These are phyloP conservation scores for Anoura caudifer DNA, from an alignment of 2,113 vertebrate genomes.

Conservation along the genomic window DNA sequence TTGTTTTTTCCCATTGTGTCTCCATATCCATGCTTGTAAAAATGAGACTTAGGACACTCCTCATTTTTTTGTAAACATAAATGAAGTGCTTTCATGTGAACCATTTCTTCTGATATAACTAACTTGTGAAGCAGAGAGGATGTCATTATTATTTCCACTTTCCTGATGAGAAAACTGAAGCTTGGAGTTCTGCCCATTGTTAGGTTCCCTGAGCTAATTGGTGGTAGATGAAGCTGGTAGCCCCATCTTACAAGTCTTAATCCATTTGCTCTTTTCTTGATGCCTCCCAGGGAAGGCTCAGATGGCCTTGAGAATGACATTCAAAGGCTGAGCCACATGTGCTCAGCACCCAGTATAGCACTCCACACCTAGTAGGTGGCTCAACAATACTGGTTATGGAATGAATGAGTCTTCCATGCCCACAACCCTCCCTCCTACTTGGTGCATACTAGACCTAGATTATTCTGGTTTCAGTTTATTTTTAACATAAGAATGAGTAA, in stretches of 20 bases:
- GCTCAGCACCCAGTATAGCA: rapidly evolving
- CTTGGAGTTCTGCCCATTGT: background rate
- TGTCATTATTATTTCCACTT: background rate
- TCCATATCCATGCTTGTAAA: background rate
- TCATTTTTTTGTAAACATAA: background rate
- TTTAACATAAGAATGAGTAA: background rate
- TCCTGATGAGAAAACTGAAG: background rate
- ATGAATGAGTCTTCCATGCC: background rate
- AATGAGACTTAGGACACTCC: background rate
- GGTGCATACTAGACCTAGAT: background rate
- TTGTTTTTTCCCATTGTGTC: background rate
- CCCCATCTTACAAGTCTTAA: background rate
- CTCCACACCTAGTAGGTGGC: rapidly evolving
- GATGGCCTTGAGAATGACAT: background rate
- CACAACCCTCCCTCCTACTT: background rate
- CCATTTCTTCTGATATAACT: background rate
- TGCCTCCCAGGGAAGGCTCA: background rate
- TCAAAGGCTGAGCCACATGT: background rate
- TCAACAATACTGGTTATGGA: rapidly evolving
- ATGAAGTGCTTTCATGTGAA: background rate
- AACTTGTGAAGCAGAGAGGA: background rate
- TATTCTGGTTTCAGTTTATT: background rate
- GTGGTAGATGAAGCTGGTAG: background rate
- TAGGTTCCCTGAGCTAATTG: background rate
- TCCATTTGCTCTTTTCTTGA: background rate